These are phyloP conservation scores for Celastrina argiolus DNA, from an alignment of 2,888 invertebrate species.

Conservation along the genomic window DNA sequence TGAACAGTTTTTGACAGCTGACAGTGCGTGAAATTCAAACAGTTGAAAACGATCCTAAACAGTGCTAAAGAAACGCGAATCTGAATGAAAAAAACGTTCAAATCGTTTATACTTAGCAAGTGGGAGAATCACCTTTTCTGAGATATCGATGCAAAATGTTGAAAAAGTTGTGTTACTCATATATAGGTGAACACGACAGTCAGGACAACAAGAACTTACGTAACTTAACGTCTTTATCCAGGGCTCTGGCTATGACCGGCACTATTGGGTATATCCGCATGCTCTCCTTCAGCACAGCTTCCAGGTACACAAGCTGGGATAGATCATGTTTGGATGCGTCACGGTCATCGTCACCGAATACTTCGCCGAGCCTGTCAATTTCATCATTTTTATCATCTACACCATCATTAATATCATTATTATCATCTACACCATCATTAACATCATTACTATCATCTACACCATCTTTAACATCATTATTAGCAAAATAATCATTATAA, in stretches of 20 bases:
- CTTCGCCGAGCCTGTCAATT: conserved; percentile 43
- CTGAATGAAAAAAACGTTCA: too few relatives aligned
- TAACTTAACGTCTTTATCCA: conserved; percentile 52
- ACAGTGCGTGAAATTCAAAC: too few relatives aligned
- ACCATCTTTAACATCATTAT: background rate
- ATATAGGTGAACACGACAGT: too few relatives aligned
- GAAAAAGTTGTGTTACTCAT: too few relatives aligned
- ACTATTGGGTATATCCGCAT: conserved; percentile 54
- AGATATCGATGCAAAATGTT: too few relatives aligned
- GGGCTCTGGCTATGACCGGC: conserved; percentile 48
- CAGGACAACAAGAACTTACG: conserved; percentile 44
- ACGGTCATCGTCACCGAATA: conserved; percentile 49
- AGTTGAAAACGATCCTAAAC: too few relatives aligned
- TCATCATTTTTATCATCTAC: background rate
- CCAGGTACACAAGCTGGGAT: conserved; percentile 50
- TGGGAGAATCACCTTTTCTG: too few relatives aligned
- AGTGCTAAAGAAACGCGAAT: too few relatives aligned
- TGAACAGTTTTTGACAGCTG: too few relatives aligned
- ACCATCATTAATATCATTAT: background rate
- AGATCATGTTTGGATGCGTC: conserved; percentile 54
- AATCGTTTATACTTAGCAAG: too few relatives aligned
- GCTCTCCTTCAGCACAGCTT: conserved; percentile 58
- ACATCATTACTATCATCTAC: background rate
- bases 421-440: background rate
- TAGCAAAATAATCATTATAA: too few relatives aligned